These are phyloP conservation scores for Cygnus buccinator DNA, from an alignment of 2,113 vertebrate genomes.

Conservation along the genomic window DNA sequence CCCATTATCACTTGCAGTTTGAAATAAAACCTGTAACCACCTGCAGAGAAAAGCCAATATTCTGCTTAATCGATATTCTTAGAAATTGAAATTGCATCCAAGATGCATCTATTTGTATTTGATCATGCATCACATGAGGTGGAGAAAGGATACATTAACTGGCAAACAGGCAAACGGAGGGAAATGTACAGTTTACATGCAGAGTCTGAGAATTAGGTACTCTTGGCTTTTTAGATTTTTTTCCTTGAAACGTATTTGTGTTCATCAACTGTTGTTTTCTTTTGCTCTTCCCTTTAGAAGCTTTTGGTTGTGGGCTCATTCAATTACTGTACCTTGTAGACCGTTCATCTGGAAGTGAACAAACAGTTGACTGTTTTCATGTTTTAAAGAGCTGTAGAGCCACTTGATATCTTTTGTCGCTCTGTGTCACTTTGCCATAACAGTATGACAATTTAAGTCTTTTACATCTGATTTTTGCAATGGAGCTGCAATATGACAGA, in stretches of 20 bases:
- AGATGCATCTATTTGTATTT: not conserved
- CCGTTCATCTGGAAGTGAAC: constrained; percentile 27
- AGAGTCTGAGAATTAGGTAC: not conserved
- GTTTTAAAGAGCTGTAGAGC: constrained; percentile 11
- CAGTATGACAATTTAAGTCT: not conserved
- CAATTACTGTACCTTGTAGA: constrained; percentile 18
- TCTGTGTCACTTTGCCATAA: constrained; percentile 33
- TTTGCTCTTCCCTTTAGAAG: not conserved
- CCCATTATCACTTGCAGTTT: not conserved
- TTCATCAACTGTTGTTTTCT: not conserved
- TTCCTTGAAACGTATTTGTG: not conserved
- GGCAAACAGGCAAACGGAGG: not conserved
- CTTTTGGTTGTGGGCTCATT: not conserved
- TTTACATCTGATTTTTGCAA: constrained; percentile 19
- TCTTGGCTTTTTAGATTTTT: not conserved
- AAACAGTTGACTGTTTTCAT: constrained; percentile 26
- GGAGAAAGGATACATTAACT: not conserved
- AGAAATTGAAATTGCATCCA: not conserved
- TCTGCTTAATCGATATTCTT: not conserved
- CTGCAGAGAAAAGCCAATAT: not conserved
- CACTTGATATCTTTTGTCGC: constrained; percentile 15
- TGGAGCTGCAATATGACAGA: not conserved
- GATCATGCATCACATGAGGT: not conserved
- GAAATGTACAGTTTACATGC: not conserved
- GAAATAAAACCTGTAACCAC: not conserved